Base-by-base conservation (phyloP, 2,797 vertebrate genomes). In the Jordanella pulchra region DNA sequence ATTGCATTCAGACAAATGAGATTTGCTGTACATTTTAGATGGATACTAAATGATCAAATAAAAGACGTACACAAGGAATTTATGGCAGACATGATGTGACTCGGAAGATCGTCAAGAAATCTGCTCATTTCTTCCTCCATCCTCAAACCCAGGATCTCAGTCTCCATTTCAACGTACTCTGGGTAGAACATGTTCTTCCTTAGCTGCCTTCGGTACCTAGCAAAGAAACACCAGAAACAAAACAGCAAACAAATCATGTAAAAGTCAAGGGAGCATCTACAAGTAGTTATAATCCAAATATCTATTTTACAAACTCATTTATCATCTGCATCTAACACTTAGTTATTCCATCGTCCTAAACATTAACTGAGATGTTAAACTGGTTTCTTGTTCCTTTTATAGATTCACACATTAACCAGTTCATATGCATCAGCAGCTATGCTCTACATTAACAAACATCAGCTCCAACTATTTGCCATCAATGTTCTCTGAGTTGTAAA, bases 91-190 rank as follows among this genome's bases (percentile, higher is more conserved):
- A 81, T 39, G 14, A 94, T 83, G 23, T 84, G 78, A 54, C 53
- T 68, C 3, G 68, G 84, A 0, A 93, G 75, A 1, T 93, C 83
- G 0, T 86, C 53, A 0, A 94, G 77, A 65, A 94, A 93, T 9
- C 89, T 91, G 2, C 55, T 82, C 87, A 93, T 87, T 53, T 93
- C 91, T 13, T 83, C 85, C 21, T 94, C 93, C 89, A 95, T 91
- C 65, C 69, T 75, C 7, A 84, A 72, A 1, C 75, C 86, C 0
- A 94, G 82, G 1, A 80, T 71, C 12, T 93, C 91, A 0, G 75
- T 89, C 73, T 95, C 92, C 74, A 91, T 85, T 51, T 87, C 79
- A 0, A 87, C 74, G 10, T 89, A 88, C 12, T 93, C 90, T 1
- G 92, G 89, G 84, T 91, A 89, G 78, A 90, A 95, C 86, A 94